Evolutionary conservation across 2,888 invertebrate genomes (phyloP).

Genomic region (Drosophila neonasuta): DNA sequence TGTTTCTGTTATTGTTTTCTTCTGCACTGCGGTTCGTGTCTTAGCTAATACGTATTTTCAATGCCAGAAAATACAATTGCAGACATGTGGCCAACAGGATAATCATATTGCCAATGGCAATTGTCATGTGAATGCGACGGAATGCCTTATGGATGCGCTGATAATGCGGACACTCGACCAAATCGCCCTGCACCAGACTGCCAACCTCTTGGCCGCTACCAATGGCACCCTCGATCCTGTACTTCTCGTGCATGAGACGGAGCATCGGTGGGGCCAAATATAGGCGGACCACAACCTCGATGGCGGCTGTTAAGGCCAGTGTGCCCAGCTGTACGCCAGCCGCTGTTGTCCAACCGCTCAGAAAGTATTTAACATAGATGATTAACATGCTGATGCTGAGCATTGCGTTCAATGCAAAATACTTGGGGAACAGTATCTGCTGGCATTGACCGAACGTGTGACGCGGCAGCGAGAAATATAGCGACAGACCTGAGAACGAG

Average conservation of each 20-base stretch:
- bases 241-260: conserved; percentile 88
- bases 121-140: conserved; percentile 89
- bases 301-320: conserved; percentile 82
- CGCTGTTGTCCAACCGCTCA: conserved; percentile 84
- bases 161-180: conserved; percentile 91
- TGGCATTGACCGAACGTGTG: conserved; percentile 94
- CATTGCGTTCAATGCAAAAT: conserved; percentile 90
- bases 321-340: conserved; percentile 83
- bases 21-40: conserved; percentile 47
- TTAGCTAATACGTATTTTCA: conserved; percentile 82
- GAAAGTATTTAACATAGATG: conserved; percentile 84
- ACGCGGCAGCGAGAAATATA: conserved; percentile 92
- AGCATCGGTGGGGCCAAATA: conserved; percentile 90
- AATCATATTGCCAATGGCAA: conserved; percentile 91
- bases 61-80: conserved; percentile 86
- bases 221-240: conserved; percentile 88
- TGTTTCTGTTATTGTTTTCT: not conserved
- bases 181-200: conserved; percentile 86
- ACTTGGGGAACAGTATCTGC: conserved; percentile 92
- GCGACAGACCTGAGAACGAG: conserved; percentile 86
- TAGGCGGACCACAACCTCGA: conserved; percentile 89
- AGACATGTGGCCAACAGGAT: conserved; percentile 87
- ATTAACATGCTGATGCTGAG: conserved; percentile 89
- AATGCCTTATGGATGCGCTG: conserved; percentile 88
- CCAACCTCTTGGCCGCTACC: conserved; percentile 92